phyloP scores from a whole-genome alignment of 2,888 invertebrate genomes.

The Eupeodes latifasciatus region DNA sequence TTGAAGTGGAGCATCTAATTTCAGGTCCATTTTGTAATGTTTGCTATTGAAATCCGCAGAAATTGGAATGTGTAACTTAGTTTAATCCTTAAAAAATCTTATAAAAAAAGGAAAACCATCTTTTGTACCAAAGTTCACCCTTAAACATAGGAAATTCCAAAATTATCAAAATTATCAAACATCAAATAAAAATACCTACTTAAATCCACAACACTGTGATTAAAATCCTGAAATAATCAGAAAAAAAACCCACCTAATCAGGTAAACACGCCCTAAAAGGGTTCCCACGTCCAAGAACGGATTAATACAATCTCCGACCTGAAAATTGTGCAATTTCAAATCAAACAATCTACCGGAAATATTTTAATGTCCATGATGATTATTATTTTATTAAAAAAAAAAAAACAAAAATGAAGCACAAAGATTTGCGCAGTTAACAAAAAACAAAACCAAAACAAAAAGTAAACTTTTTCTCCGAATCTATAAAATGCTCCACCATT shows the following conservation, averaged over 20 bases:
- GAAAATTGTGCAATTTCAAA: constrained; percentile 5
- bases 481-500: constrained; percentile 36
- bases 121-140: too few species aligned
- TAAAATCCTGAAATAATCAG: not conserved
- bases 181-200: too few species aligned
- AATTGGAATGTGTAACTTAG: too few species aligned
- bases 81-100: too few species aligned
- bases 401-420: not conserved
- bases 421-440: not conserved
- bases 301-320: not conserved
- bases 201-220: too few species aligned
- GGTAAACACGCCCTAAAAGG: not conserved
- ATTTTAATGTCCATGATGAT: not conserved
- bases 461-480: constrained; percentile 46
- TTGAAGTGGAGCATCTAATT: too few species aligned
- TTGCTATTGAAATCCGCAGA: too few species aligned
- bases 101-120: too few species aligned
- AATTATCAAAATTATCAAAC: too few species aligned
- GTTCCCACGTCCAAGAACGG: too few species aligned
- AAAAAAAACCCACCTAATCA: not conserved
- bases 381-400: not conserved
- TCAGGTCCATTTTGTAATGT: too few species aligned
- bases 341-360: constrained; percentile 20
- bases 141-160: too few species aligned
- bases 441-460: not conserved